Evolutionary conservation across 2,113 vertebrate genomes (phyloP), one percentile per base, ranked within the genome.

Genomic region (Sebastes fasciatus): DNA sequence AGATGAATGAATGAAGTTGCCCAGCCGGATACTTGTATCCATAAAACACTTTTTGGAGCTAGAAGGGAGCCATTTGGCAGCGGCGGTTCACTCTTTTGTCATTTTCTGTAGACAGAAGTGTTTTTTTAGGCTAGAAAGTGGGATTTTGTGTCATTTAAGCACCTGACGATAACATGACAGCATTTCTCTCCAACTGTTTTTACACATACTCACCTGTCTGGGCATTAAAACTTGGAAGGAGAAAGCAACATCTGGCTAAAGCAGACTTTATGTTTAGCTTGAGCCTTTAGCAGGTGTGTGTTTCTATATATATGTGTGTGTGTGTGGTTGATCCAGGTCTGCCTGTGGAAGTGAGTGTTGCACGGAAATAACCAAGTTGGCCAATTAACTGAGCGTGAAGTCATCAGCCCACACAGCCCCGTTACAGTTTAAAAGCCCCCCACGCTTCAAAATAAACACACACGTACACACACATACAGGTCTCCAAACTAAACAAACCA

Each of bases 401-500:
- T 88, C 86, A 90, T 80, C 82, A 72, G 84, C 88, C 84, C 70
- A 84, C 85, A 86, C 34, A 80, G 64, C 34, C 23, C 34, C 1
- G 19, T 8, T 83, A 74, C 76, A 71, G 76, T 71, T 82, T 86
- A 68, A 80, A 86, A 78, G 65, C 84, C 73, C 61, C 61, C 77
- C 68, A 62, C 6, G 3, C 77, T 83, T 86, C 63, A 81, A 81
- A 79, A 78, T 69, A 84, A 90, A 79, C 60, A 77, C 73, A 62
- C 46, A 57, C 69, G 63, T 40, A 34, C 52, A 65, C 52, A 71
- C 57, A 43, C 52, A 61, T 2, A 34, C 23, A 63, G 3, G 4
- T 61, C 70, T 91, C 87, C 85, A 90, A 89, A 77, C 78, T 76
- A 86, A 92, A 90, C 82, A 89, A 82, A 86, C 68, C 81, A 84